These are phyloP conservation scores for Hofmannophila pseudospretella DNA, from an alignment of 2,888 invertebrate genomes.

Conservation along the genomic window DNA sequence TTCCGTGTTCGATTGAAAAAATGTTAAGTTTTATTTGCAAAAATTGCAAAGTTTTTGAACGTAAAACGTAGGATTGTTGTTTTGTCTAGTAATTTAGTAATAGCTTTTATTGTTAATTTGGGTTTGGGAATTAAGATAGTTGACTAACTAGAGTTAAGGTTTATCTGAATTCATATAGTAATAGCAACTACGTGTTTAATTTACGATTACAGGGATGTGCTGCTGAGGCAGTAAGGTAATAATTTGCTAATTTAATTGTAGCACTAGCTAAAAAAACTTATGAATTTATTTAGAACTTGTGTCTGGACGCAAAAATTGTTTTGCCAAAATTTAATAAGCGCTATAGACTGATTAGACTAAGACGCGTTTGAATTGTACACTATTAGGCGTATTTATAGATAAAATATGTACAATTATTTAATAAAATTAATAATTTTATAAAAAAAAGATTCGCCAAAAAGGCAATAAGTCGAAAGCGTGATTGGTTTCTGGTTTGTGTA, in stretches of 20 bases:
- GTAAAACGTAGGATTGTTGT: conserved; percentile 68
- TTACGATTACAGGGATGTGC: conserved; percentile 76
- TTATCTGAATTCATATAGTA: conserved; percentile 74
- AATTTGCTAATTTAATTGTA: conserved; percentile 38
- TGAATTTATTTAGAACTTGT: conserved; percentile 56
- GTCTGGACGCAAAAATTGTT: conserved; percentile 39
- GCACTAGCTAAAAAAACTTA: conserved; percentile 40
- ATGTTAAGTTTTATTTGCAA: conserved; percentile 75
- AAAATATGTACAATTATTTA: conserved; percentile 72
- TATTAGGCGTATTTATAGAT: conserved; percentile 75
- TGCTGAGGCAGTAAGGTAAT: conserved; percentile 60
- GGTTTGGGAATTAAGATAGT: conserved; percentile 76
- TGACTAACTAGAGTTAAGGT: conserved; percentile 67
- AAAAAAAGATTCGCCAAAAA: conserved; percentile 36
- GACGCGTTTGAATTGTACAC: conserved; percentile 73
- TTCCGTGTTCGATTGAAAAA: conserved; percentile 55
- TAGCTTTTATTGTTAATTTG: conserved; percentile 75
- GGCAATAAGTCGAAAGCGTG: conserved; percentile 55
- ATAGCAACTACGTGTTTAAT: conserved; percentile 67
- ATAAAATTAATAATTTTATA: conserved; percentile 63
- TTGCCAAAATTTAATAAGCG: conserved; percentile 74
- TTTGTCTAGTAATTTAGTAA: conserved; percentile 68
- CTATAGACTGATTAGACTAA: conserved; percentile 78
- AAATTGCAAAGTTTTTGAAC: conserved; percentile 59
- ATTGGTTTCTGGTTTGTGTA: conserved; percentile 46